Evolutionary conservation across 2,797 vertebrate genomes (phyloP).

Genomic region (Sparus aurata): DNA sequence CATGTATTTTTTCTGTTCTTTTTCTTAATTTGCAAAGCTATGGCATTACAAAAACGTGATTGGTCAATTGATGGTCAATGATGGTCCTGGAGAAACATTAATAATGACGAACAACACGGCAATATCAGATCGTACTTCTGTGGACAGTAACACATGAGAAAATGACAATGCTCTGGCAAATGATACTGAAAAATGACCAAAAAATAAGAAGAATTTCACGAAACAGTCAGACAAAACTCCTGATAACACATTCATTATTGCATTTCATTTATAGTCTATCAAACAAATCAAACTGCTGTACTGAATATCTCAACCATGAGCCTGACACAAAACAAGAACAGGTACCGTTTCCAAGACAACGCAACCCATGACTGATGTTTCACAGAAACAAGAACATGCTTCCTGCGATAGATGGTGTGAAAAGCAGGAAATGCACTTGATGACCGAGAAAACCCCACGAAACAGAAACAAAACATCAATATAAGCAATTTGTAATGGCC

Average conservation of each 20-base stretch:
- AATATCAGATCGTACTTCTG: too few relatives aligned
- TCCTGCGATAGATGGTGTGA: constrained; percentile 18
- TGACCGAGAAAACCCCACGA: constrained; percentile 15
- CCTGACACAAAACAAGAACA: background rate
- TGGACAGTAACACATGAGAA: too few relatives aligned
- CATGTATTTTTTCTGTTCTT: too few relatives aligned
- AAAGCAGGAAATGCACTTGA: constrained; percentile 42
- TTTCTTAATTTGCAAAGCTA: too few relatives aligned
- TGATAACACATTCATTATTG: background rate
- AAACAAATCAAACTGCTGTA: background rate
- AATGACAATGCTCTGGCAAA: too few relatives aligned
- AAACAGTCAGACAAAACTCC: background rate
- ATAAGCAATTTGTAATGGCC: background rate
- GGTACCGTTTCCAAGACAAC: background rate
- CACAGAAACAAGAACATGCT: constrained; percentile 1
- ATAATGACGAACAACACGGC: too few relatives aligned
- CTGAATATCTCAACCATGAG: background rate
- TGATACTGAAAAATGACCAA: too few relatives aligned
- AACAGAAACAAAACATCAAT: constrained; percentile 21
- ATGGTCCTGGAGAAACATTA: too few relatives aligned
- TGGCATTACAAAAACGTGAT: too few relatives aligned
- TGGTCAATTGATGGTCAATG: too few relatives aligned
- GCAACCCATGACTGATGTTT: constrained; percentile 8
- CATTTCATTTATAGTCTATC: background rate
- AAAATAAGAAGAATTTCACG: too few relatives aligned